Percentiles rank a stretch among this genome's conserved stretches.
These are phyloP conservation scores for Elymnias hypermnestra DNA, from an alignment of 1,140 invertebrate genomes.

Conservation along the genomic window DNA sequence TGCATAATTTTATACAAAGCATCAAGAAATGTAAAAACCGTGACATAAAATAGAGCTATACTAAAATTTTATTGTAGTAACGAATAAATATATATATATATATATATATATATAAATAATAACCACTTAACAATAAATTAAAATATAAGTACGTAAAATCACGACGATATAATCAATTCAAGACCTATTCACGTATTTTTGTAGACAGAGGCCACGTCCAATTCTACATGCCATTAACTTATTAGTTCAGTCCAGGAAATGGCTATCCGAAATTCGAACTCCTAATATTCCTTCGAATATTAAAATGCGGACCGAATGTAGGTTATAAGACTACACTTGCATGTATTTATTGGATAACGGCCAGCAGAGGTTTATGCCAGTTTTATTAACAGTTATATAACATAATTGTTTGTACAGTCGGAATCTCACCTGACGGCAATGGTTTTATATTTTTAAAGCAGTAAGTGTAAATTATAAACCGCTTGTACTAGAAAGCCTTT, in stretches of 20 bases:
- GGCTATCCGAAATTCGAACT: slow-evolving; percentile 3
- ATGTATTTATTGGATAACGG: slow-evolving; percentile 4
- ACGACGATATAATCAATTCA: too few relatives aligned
- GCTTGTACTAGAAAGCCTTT: not conserved
- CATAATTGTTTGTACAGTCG: not conserved
- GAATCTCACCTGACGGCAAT: not conserved
- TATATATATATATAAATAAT: too few relatives aligned
- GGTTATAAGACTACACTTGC: not conserved
- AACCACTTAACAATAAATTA: too few relatives aligned
- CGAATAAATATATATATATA: too few relatives aligned
- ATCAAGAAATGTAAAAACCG: too few relatives aligned
- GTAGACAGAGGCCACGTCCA: too few relatives aligned
- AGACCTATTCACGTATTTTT: too few relatives aligned
- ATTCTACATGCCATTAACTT: not conserved
- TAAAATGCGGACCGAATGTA: not conserved
- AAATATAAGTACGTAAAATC: too few relatives aligned
- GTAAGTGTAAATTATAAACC: not conserved
- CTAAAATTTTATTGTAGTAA: too few relatives aligned
- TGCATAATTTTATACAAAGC: too few relatives aligned
- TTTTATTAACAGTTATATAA: slow-evolving; percentile 1
- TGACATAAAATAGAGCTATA: too few relatives aligned
- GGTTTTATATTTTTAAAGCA: not conserved
- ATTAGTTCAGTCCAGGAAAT: not conserved
- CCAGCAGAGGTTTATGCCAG: slow-evolving; percentile 2
- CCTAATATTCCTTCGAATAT: slow-evolving; percentile 7